phyloP scores from a whole-genome alignment of 2,888 invertebrate genomes.

The Brenthis daphne region DNA sequence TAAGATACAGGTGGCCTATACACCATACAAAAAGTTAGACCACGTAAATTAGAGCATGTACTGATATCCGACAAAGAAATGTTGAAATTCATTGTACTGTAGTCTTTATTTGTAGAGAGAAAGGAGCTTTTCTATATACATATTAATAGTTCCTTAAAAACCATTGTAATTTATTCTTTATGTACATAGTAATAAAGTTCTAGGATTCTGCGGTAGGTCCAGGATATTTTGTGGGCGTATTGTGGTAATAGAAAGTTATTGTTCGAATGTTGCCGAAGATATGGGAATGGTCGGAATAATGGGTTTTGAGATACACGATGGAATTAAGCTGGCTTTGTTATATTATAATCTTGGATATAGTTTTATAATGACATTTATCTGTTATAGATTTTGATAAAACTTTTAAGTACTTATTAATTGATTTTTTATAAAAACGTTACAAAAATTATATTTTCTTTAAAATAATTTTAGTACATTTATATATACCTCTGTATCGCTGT shows the following conservation, averaged over 20 bases:
- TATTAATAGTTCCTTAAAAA: slow-evolving; percentile 1
- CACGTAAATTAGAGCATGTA: slow-evolving; percentile 26
- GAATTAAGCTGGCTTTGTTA: slow-evolving; percentile 30
- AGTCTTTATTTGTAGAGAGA: slow-evolving; percentile 21
- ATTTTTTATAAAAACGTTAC: neutral
- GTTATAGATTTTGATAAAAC: neutral
- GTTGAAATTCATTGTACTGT: slow-evolving; percentile 23
- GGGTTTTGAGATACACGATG: slow-evolving; percentile 34
- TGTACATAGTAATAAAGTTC: slow-evolving; percentile 13
- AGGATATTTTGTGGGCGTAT: slow-evolving; percentile 36
- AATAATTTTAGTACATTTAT: too few relatives aligned
- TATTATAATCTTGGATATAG: slow-evolving; percentile 21
- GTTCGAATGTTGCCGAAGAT: slow-evolving; percentile 38
- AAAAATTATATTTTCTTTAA: neutral
- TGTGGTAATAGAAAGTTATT: slow-evolving; percentile 38
- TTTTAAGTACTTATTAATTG: neutral
- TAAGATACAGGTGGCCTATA: slow-evolving; percentile 25
- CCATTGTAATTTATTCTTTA: slow-evolving; percentile 19
- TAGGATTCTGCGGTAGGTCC: slow-evolving; percentile 12
- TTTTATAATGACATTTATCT: slow-evolving; percentile 6
- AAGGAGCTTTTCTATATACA: slow-evolving; percentile 12
- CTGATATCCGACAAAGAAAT: slow-evolving; percentile 15
- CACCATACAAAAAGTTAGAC: slow-evolving; percentile 19
- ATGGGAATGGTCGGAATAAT: slow-evolving; percentile 36
- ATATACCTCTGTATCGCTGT: too few relatives aligned